These are phyloP conservation scores for Danaus plexippus DNA, from an alignment of 1,140 invertebrate genomes.

Conservation along the genomic window DNA sequence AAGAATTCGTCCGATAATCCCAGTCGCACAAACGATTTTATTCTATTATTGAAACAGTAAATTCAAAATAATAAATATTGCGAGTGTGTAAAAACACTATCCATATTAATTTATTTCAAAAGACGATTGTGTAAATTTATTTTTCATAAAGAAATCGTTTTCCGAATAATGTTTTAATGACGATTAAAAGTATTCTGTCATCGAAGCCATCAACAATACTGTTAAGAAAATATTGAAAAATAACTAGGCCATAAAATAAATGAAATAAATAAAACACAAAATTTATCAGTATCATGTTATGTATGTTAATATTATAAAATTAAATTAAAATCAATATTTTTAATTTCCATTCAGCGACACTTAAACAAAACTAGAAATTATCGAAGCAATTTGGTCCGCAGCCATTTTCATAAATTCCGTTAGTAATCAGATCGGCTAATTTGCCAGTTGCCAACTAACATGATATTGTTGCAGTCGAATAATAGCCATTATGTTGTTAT, in stretches of 20 bases:
- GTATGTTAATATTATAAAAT: too few species aligned
- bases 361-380: slow-evolving; percentile 9
- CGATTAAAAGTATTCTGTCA: too few species aligned
- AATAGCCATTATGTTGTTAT: slow-evolving; percentile 4
- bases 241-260: not conserved
- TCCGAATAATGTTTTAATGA: too few species aligned
- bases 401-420: slow-evolving; percentile 6
- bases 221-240: too few species aligned
- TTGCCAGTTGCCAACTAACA: slow-evolving; percentile 10
- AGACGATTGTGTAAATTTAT: too few species aligned
- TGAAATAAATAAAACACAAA: slow-evolving; percentile 4
- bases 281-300: not conserved
- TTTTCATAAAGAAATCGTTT: too few species aligned
- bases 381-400: slow-evolving; percentile 4
- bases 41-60: not conserved
- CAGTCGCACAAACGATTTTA: not conserved
- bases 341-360: not conserved
- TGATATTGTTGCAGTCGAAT: slow-evolving; percentile 3
- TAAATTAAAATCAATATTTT: too few species aligned
- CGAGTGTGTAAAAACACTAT: not conserved
- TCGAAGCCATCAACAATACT: too few species aligned
- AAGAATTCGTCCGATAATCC: not conserved
- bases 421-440: slow-evolving; percentile 9
- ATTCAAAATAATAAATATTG: not conserved
- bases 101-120: too few species aligned